Base-by-base conservation (phyloP, 1,140 invertebrate genomes). In the Glomeris maerens region DNA sequence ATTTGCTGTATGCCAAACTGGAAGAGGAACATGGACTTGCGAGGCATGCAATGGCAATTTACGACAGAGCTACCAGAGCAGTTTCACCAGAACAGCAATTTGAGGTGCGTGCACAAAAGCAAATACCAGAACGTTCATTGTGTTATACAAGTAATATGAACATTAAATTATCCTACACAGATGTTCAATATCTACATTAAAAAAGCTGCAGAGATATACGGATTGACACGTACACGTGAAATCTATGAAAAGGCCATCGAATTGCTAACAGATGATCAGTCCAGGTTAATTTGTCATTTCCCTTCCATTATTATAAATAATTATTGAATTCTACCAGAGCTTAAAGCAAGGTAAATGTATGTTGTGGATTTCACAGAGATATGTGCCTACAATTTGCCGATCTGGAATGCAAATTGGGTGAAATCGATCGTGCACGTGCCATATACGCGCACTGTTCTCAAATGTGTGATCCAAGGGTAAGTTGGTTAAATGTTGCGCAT, bases 171-270 rank as follows among this genome's bases (percentile, higher is more conserved):
- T 52, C 31, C 23, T 53, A 70, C 71, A 26, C 59, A 82, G 75
- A 89, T 99, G 77, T 99, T 90, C 66, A 98, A 98, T 66, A 92
- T 98, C 58, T 99, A 98, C 62, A 90, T 98, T 29, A 95, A 96
- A 67, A 89, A 94, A 72, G 94, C 93, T 25, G 89, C 91, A 1
- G 89, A 97, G 66, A 88, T 97, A 55, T 97, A 95, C 72, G 95
- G 95, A 25, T 78, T 98, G 0, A 92, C 95, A 0, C 85, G 94
- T 62, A 97, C 93, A 1, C 69, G 96, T 38, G 80, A 91, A 67
- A 98, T 99, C 59, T 99, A 98, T 69, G 89, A 98, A 66, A 90
- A 96, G 69, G 93, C 96, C 0, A 97, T 99, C 63, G 93, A 98
- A 70, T 77, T 82, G 10, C 67, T 99, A 27, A 78, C 79, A 20